Evolutionary conservation across 1,140 invertebrate genomes (phyloP).

Genomic region (Eurytemora carolleeae): DNA sequence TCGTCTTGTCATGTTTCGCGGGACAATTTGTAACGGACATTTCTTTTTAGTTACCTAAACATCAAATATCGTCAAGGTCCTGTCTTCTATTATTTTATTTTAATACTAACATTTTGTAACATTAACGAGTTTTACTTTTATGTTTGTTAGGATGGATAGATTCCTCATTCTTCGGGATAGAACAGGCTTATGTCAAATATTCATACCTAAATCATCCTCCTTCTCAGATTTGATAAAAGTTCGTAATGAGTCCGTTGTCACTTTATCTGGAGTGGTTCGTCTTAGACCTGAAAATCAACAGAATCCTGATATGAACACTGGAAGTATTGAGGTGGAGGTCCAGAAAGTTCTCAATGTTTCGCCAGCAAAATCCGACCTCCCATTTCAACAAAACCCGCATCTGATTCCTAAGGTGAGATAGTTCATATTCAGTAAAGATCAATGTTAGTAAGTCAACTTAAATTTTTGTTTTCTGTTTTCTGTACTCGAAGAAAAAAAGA

Average conservation of each 20-base stretch:
- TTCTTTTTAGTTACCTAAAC: too few relatives aligned
- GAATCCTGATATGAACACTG: not conserved
- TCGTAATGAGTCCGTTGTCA: not conserved
- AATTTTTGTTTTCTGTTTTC: too few relatives aligned
- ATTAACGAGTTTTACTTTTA: too few relatives aligned
- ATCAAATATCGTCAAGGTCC: too few relatives aligned
- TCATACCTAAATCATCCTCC: slow-evolving; percentile 40
- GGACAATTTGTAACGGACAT: too few relatives aligned
- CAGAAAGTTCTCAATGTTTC: not conserved
- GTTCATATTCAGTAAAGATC: too few relatives aligned
- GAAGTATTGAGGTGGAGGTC: not conserved
- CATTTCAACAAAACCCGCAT: not conserved
- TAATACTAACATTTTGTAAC: too few relatives aligned
- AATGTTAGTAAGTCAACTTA: too few relatives aligned
- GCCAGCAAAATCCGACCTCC: not conserved
- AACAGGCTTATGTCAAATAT: not conserved
- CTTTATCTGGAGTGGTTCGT: not conserved
- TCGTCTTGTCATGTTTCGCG: too few relatives aligned
- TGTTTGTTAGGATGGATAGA: not conserved
- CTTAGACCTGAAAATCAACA: not conserved
- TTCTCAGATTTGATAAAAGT: not conserved
- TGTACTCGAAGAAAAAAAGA: too few relatives aligned
- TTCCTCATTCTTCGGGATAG: slow-evolving; percentile 4
- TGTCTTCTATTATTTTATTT: too few relatives aligned
- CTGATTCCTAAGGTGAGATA: not conserved